Conservation (phyloP, 2,888 invertebrate species). For the Antitype chi region DNA sequence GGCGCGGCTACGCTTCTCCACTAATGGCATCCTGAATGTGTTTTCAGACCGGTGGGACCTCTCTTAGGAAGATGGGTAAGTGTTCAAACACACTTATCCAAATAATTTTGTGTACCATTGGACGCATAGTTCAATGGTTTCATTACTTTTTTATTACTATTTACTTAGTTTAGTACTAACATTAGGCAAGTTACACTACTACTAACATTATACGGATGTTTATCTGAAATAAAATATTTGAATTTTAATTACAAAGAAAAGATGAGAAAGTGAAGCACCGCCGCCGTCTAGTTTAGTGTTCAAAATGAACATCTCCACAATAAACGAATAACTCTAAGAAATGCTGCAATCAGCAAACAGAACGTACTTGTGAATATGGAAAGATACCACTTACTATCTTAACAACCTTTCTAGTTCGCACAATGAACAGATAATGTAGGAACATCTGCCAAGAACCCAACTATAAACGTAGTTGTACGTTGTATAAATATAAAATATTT, state of each 20-base stretch:
- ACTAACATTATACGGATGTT: too few relatives aligned
- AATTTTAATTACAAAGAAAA: not conserved
- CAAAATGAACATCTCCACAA: not conserved
- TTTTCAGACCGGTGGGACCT: too few relatives aligned
- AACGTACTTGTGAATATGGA: not conserved
- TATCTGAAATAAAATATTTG: too few relatives aligned
- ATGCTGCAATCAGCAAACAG: constrained; percentile 3
- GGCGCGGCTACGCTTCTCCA: too few relatives aligned
- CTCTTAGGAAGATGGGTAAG: too few relatives aligned
- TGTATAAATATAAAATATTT: not conserved
- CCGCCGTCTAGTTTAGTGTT: not conserved
- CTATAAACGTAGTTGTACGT: not conserved
- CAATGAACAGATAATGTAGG: not conserved
- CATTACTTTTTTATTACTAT: too few relatives aligned
- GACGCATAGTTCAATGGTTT: too few relatives aligned
- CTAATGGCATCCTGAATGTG: too few relatives aligned
- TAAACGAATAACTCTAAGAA: not conserved
- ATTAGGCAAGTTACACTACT: too few relatives aligned
- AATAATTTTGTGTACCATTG: too few relatives aligned
- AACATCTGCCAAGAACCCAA: constrained; percentile 25
- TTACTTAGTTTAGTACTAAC: too few relatives aligned
- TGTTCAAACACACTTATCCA: too few relatives aligned
- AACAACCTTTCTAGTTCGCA: not conserved
- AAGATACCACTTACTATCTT: constrained; percentile 18
- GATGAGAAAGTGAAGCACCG: not conserved